These are phyloP conservation scores for Podabrus alpinus DNA, from an alignment of 2,888 invertebrate genomes.

Conservation along the genomic window DNA sequence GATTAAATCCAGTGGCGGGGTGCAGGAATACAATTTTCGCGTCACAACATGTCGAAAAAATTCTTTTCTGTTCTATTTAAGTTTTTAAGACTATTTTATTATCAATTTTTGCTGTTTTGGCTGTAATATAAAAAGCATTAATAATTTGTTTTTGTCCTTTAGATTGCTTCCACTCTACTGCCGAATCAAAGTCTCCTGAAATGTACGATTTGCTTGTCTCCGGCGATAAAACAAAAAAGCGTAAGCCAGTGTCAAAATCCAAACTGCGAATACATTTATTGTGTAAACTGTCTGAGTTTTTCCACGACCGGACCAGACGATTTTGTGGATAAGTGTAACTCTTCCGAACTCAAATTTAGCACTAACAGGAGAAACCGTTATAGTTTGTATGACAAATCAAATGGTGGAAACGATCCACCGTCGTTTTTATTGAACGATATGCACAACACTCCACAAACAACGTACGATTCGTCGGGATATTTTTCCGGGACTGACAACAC, in stretches of 20 bases:
- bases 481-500: constrained; percentile 13
- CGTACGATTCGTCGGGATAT: constrained; percentile 24
- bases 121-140: not conserved
- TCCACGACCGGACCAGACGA: constrained; percentile 46
- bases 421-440: constrained; percentile 25
- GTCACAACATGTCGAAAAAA: too few relatives aligned
- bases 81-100: too few relatives aligned
- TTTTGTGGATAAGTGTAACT: constrained; percentile 48
- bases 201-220: constrained; percentile 45
- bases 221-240: constrained; percentile 46
- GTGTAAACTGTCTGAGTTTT: constrained; percentile 47
- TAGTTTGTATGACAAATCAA: constrained; percentile 17
- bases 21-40: too few relatives aligned
- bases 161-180: constrained; percentile 40
- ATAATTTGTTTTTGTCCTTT: constrained; percentile 21
- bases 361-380: not conserved
- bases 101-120: not conserved
- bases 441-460: not conserved
- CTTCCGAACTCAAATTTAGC: constrained; percentile 32
- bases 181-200: constrained; percentile 45
- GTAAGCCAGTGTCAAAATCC: constrained; percentile 48
- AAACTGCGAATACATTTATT: constrained; percentile 49
- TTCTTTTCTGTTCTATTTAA: too few relatives aligned
- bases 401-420: constrained; percentile 16
- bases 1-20: not conserved